Evolutionary conservation across 2,113 vertebrate genomes (phyloP).

Genomic region (Engraulis encrasicolus): DNA sequence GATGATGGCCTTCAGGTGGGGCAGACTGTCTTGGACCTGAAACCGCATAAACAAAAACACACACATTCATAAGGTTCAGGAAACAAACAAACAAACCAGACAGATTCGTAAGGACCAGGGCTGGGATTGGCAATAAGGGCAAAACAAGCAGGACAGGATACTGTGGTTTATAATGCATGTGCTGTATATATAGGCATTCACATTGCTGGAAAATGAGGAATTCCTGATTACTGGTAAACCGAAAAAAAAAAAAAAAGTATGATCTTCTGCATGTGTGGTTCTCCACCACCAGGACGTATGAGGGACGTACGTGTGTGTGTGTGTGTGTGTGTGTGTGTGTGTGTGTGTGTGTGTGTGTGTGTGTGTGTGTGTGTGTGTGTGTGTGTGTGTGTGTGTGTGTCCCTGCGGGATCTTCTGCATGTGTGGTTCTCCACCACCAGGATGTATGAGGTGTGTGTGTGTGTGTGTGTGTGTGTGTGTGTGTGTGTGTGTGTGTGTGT

Average conservation of each 20-base stretch:
- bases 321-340: too few relatives aligned
- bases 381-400: neutral
- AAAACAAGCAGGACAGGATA: neutral
- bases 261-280: too few relatives aligned
- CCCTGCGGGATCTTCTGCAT: slow-evolving; percentile 91
- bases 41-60: slow-evolving; percentile 10
- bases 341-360: neutral
- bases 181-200: too few relatives aligned
- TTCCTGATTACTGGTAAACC: too few relatives aligned
- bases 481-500: too few relatives aligned
- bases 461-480: too few relatives aligned
- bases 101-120: neutral
- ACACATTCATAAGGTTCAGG: neutral
- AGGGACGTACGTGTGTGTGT: too few relatives aligned
- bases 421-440: slow-evolving; percentile 88
- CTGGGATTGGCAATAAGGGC: neutral
- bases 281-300: too few relatives aligned
- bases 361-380: neutral
- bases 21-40: slow-evolving; percentile 78
- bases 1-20: slow-evolving; percentile 87
- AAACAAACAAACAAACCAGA: neutral
- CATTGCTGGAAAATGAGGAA: too few relatives aligned
- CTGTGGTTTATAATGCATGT: too few relatives aligned
- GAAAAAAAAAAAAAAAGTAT: too few relatives aligned
- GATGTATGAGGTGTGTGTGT: too few relatives aligned